Conservation (phyloP, 2,113 vertebrate genomes). For the Alectura lathami region DNA sequence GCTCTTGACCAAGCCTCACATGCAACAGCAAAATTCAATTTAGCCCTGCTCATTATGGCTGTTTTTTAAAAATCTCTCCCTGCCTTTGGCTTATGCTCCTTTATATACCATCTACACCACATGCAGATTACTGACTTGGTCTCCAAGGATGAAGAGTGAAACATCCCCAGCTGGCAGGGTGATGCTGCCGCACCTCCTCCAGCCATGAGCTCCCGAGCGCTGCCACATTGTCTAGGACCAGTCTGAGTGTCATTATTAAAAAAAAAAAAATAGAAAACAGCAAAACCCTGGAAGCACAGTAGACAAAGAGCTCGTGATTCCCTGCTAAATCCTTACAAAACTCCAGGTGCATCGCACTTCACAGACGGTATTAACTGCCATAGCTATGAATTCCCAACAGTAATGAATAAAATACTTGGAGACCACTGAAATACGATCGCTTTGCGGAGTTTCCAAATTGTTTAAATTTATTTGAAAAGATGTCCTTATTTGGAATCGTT, state of each 20-base stretch:
- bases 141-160: neutral
- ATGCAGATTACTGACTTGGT: neutral
- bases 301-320: neutral
- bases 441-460: neutral
- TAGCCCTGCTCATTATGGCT: neutral
- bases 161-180: neutral
- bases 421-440: neutral
- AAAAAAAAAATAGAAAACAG: neutral
- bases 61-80: neutral
- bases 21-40: neutral
- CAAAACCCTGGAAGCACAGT: neutral
- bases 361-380: accelerated
- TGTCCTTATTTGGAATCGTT: neutral
- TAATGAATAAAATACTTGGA: neutral
- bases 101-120: too few species aligned
- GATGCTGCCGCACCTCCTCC: neutral
- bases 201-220: neutral
- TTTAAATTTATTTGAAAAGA: neutral
- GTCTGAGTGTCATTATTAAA: accelerated
- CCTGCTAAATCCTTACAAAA: neutral
- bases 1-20: neutral
- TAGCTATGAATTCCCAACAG: neutral
- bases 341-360: neutral
- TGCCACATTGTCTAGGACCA: accelerated
- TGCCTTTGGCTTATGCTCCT: neutral